Conservation (phyloP, 2,113 vertebrate species). For the Archilochus colubris region DNA sequence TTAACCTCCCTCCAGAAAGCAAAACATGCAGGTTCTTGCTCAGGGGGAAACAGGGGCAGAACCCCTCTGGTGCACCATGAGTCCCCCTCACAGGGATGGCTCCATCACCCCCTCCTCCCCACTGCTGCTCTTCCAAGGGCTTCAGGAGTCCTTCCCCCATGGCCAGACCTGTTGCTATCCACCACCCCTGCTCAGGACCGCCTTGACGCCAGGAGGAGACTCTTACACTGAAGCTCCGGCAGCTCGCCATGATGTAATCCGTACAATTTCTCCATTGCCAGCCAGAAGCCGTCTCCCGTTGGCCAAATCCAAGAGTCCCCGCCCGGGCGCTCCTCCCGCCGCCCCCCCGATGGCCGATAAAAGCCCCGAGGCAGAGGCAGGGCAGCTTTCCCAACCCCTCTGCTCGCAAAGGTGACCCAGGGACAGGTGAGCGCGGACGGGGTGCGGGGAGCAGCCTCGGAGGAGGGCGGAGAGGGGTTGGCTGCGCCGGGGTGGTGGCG, state of each 20-base stretch:
- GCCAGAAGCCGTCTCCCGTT: conserved; percentile 54
- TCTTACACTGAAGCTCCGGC: conserved; percentile 65
- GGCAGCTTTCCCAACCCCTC: conserved; percentile 24
- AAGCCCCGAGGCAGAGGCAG: conserved; percentile 35
- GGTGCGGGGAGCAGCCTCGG: not conserved
- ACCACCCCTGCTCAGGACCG: not conserved
- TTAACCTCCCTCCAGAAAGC: not conserved
- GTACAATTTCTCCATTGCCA: conserved; percentile 25
- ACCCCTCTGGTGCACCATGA: not conserved
- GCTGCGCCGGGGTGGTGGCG: not conserved
- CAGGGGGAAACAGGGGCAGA: fast-evolving
- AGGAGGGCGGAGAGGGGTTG: not conserved
- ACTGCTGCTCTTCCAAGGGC: not conserved
- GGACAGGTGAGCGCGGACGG: conserved; percentile 50
- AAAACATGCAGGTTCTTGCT: not conserved
- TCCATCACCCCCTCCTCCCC: not conserved
- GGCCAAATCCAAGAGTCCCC: conserved; percentile 42
- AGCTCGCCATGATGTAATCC: conserved; percentile 79
- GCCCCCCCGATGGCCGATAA: conserved; percentile 59
- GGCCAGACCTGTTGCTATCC: conserved; percentile 40
- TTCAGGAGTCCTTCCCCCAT: fast-evolving
- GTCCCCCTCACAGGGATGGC: fast-evolving
- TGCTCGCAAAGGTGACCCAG: not conserved
- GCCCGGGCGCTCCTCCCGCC: conserved; percentile 55
- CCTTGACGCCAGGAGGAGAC: conserved; percentile 32